Conservation (phyloP, 2,888 invertebrate species). For the Busseola fusca region DNA sequence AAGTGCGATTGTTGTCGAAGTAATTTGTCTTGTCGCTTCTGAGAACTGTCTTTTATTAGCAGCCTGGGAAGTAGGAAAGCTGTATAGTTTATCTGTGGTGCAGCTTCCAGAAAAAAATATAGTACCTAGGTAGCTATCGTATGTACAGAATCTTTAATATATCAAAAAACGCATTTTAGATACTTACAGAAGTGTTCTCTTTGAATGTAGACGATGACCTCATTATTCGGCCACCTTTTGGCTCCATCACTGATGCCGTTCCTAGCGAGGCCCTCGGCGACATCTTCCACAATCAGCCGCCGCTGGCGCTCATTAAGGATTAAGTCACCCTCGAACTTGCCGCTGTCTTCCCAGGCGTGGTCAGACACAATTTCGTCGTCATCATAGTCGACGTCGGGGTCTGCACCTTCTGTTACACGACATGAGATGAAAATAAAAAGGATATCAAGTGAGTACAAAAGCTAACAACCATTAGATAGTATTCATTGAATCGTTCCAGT, state of each 20-base stretch:
- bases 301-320: slow-evolving; percentile 84
- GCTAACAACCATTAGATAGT: no score
- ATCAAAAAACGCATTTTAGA: background rate
- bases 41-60: background rate
- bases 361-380: slow-evolving; percentile 78
- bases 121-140: background rate
- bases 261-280: slow-evolving; percentile 82
- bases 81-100: background rate
- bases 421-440: slow-evolving; percentile 1
- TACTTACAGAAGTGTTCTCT: slow-evolving; percentile 85
- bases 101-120: background rate
- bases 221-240: slow-evolving; percentile 85
- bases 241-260: slow-evolving; percentile 84
- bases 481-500: background rate
- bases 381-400: slow-evolving; percentile 74
- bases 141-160: background rate
- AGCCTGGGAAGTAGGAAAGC: background rate
- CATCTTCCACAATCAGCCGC: slow-evolving; percentile 80
- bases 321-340: slow-evolving; percentile 88
- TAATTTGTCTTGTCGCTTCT: background rate
- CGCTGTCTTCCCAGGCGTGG: slow-evolving; percentile 86
- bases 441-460: slow-evolving; percentile 4
- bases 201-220: slow-evolving; percentile 84
- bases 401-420: slow-evolving; percentile 70
- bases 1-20: background rate